Percentiles rank a stretch among this genome's conserved stretches.
phyloP scores from a whole-genome alignment of 2,888 invertebrate species.

The Agrotis clavis region DNA sequence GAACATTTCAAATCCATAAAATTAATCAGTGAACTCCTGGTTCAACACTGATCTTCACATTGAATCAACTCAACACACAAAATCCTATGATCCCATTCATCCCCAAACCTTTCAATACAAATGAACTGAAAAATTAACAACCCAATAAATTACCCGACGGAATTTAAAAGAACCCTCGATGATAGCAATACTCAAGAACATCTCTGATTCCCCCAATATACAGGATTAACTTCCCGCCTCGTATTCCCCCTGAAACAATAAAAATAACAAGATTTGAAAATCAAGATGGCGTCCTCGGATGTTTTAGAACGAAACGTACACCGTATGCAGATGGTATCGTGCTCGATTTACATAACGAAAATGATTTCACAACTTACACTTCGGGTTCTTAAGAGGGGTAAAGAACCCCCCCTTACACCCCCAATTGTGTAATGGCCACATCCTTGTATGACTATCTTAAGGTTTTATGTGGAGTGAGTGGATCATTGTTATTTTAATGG shows the following conservation, averaged over 20 bases:
- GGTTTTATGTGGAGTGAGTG: conserved; percentile 10
- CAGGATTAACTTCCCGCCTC: conserved; percentile 53
- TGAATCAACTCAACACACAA: conserved; percentile 7
- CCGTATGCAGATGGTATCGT: conserved; percentile 75
- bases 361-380: conserved; percentile 73
- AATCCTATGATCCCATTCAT: conserved; percentile 9
- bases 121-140: conserved; percentile 36
- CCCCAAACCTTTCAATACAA: conserved; percentile 17
- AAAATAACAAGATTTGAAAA: conserved; percentile 65
- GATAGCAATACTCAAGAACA: conserved; percentile 16
- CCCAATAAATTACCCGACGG: conserved; percentile 20
- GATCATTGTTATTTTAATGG: conserved; percentile 6
- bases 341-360: conserved; percentile 80
- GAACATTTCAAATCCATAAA: not conserved
- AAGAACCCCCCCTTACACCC: no score
- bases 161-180: conserved; percentile 22
- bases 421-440: not conserved
- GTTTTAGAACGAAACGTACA: conserved; percentile 71
- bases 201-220: conserved; percentile 44
- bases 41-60: not conserved
- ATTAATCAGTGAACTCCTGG: not conserved
- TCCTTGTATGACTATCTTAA: conserved; percentile 7
- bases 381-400: not conserved
- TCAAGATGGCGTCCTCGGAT: conserved; percentile 61
- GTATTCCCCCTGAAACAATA: conserved; percentile 60